phyloP scores from a whole-genome alignment of 2,888 invertebrate genomes.

The Hirtodrosophila alboralis region DNA sequence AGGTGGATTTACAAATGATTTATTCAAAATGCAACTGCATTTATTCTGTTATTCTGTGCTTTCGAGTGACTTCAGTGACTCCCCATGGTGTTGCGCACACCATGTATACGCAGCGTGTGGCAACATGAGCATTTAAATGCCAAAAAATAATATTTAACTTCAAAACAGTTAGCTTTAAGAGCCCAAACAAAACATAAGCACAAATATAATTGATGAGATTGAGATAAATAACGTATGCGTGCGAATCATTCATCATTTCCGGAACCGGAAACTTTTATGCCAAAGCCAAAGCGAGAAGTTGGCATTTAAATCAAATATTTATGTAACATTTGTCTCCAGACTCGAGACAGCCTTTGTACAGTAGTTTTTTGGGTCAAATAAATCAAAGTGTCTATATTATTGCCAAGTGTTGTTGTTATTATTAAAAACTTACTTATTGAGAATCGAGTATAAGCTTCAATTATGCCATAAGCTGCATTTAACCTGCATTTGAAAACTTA shows the following conservation, averaged over 20 bases:
- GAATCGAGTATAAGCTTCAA: no score
- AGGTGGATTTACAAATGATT: no score
- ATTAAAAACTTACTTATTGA: no score
- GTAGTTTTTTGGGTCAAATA: constrained; percentile 26
- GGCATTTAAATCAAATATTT: constrained; percentile 8
- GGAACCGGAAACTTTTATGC: constrained; percentile 41
- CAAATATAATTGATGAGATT: constrained; percentile 65
- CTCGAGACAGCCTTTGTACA: neutral
- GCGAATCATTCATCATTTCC: constrained; percentile 62
- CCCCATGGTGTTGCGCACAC: constrained; percentile 6
- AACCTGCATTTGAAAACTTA: neutral
- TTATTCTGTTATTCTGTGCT: neutral
- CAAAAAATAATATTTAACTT: constrained; percentile 18
- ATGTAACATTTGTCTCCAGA: constrained; percentile 15
- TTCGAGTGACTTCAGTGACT: neutral
- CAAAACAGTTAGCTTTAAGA: constrained; percentile 23
- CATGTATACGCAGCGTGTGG: constrained; percentile 22
- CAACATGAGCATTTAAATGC: constrained; percentile 22
- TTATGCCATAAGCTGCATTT: constrained; percentile 14
- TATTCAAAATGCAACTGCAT: no score
- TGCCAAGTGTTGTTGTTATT: constrained; percentile 13
- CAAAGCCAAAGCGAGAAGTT: constrained; percentile 12
- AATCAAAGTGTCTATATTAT: constrained; percentile 50
- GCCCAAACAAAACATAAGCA: constrained; percentile 37
- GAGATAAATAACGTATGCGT: constrained; percentile 32